A percentile compares a stretch with the other conserved stretches of the same genome.
These are phyloP conservation scores for Drosophila stalkeri DNA, from an alignment of 2,888 invertebrate species.

Conservation along the genomic window DNA sequence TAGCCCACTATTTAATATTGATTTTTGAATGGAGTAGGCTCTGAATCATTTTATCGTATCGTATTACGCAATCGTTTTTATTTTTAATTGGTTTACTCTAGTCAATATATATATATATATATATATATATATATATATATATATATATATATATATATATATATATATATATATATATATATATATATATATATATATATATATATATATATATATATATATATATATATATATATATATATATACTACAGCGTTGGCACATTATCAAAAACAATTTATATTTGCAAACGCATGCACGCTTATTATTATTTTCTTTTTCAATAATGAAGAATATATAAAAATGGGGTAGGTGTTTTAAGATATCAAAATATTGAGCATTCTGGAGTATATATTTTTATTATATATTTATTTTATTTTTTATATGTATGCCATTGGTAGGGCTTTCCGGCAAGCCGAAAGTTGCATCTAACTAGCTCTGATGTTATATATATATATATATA, in stretches of 20 bases:
- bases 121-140: slow-evolving; percentile 11
- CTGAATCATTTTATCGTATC: background rate
- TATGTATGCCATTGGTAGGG: background rate
- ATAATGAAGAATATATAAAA: slow-evolving; percentile 1
- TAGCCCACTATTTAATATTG: background rate
- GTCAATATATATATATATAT: background rate
- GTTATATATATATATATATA: background rate
- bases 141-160: background rate
- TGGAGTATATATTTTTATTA: background rate
- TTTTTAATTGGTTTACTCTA: background rate
- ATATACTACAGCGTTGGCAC: slow-evolving; percentile 47
- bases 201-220: background rate
- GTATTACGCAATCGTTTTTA: background rate
- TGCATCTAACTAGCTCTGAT: background rate
- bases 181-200: background rate
- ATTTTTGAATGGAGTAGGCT: background rate
- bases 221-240: background rate
- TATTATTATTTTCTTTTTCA: background rate
- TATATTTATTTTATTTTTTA: too few species aligned
- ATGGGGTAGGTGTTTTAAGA: background rate
- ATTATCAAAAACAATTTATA: slow-evolving; percentile 18
- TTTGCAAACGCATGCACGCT: slow-evolving; percentile 1
- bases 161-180: background rate
- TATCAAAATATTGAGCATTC: slow-evolving; percentile 4
- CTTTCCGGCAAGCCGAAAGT: slow-evolving; percentile 5